Conservation (phyloP, 1,140 invertebrate genomes). For the Ooceraea biroi region DNA sequence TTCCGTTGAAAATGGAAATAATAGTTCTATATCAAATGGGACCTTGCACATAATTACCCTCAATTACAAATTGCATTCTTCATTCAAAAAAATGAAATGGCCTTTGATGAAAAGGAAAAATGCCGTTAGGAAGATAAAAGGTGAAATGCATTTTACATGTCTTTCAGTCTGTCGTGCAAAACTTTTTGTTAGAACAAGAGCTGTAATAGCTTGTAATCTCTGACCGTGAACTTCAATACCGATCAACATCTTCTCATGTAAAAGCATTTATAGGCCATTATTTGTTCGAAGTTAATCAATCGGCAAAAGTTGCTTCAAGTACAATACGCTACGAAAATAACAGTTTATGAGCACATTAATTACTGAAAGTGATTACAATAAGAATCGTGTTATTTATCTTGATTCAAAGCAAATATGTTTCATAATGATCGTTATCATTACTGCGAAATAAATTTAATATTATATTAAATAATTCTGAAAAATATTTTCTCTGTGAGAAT, state of each 20-base stretch:
- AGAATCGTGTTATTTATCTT: neutral
- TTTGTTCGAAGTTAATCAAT: neutral
- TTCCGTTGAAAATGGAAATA: constrained; percentile 17
- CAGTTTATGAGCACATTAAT: neutral
- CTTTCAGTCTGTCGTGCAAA: neutral
- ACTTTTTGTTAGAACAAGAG: constrained; percentile 23
- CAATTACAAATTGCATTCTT: constrained; percentile 7
- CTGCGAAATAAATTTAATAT: neutral
- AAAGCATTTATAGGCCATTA: constrained; percentile 5
- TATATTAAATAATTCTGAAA: neutral
- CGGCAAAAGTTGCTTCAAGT: neutral
- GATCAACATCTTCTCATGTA: neutral
- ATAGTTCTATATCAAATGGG: constrained; percentile 13
- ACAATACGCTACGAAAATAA: neutral
- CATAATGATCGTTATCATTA: neutral
- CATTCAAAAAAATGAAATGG: constrained; percentile 27
- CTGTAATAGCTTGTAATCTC: constrained; percentile 2
- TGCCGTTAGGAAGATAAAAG: constrained; percentile 15
- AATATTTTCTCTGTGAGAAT: neutral
- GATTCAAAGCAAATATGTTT: neutral
- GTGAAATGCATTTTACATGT: constrained; percentile 16
- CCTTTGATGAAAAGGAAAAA: constrained; percentile 27
- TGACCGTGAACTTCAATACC: constrained; percentile 18
- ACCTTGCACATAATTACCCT: constrained; percentile 1
- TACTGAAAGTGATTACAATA: neutral